A percentile compares a stretch with the other conserved stretches of the same genome.
Conservation (phyloP, 2,113 vertebrate genomes). For the Beaufortia kweichowensis region DNA sequence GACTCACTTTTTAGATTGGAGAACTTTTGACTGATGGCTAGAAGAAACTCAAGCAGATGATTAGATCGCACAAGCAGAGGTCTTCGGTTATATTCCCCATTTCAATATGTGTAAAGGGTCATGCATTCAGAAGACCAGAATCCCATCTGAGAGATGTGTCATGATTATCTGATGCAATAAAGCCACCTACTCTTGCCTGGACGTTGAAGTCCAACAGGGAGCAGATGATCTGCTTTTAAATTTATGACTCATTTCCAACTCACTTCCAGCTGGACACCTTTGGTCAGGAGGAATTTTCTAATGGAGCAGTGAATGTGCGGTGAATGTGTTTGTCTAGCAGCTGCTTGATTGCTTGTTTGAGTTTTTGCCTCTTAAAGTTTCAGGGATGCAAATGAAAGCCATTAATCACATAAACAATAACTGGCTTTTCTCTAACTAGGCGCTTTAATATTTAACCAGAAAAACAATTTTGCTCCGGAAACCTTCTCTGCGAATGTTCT, state of each 20-base stretch:
- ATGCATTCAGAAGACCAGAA: background rate
- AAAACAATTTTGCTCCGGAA: background rate
- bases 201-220: background rate
- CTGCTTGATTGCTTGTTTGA: background rate
- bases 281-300: slow-evolving; percentile 7
- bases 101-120: background rate
- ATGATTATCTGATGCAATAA: slow-evolving; percentile 6
- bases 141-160: background rate
- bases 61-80: background rate
- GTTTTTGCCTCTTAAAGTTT: background rate
- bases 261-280: background rate
- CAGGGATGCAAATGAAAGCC: background rate
- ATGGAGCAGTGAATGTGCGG: background rate
- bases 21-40: slow-evolving; percentile 34
- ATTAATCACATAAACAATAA: slow-evolving; percentile 12
- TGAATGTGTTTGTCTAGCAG: background rate
- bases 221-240: slow-evolving; percentile 6
- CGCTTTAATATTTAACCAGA: slow-evolving; percentile 18
- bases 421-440: background rate
- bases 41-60: background rate
- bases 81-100: background rate
- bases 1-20: slow-evolving; percentile 7
- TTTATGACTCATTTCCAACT: slow-evolving; percentile 4
- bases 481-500: slow-evolving; percentile 3
- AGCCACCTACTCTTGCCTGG: background rate